Evolutionary conservation across 2,113 vertebrate genomes (phyloP).

Genomic region (Pyxicephalus adspersus): DNA sequence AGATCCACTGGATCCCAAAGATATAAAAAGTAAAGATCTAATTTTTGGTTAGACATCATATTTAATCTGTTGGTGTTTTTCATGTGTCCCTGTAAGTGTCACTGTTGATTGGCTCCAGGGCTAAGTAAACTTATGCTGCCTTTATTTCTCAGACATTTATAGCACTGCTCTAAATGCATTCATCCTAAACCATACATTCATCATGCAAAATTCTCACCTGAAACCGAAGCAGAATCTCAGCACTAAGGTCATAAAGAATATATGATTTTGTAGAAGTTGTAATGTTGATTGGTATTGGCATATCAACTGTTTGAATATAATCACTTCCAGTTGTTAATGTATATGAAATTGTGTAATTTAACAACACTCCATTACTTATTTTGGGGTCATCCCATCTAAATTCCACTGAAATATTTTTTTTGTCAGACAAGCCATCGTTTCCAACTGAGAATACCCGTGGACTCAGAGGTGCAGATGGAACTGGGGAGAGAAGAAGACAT

Average conservation of each 20-base stretch:
- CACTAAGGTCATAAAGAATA: constrained; percentile 60
- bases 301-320: not conserved
- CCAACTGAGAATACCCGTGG: constrained; percentile 66
- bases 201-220: constrained; percentile 67
- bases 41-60: no score
- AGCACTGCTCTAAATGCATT: no score
- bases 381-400: constrained; percentile 72
- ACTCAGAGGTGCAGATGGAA: constrained; percentile 69
- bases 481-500: constrained; percentile 56
- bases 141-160: no score
- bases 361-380: constrained; percentile 66
- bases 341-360: constrained; percentile 66
- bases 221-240: constrained; percentile 63
- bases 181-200: not conserved
- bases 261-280: constrained; percentile 55
- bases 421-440: constrained; percentile 27
- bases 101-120: no score
- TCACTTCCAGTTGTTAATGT: constrained; percentile 60
- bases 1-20: no score
- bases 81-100: no score
- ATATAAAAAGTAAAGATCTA: no score
- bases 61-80: no score
- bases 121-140: no score
- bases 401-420: constrained; percentile 61
- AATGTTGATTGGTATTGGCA: constrained; percentile 58